phyloP scores from a whole-genome alignment of 2,113 vertebrate species.

The Emydocephalus ijimae region DNA sequence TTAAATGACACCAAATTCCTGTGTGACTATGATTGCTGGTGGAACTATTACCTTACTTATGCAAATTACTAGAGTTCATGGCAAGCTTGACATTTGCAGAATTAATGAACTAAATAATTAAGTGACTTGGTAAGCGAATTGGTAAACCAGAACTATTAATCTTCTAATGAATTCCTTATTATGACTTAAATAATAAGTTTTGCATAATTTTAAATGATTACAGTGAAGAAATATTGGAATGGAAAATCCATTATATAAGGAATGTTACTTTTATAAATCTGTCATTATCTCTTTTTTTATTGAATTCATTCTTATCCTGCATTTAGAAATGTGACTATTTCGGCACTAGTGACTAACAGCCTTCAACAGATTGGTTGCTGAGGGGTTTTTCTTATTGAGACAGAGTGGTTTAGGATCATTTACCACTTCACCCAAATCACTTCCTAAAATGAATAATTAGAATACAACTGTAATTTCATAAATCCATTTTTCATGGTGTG shows the following conservation, averaged over 20 bases:
- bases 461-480: slow-evolving; percentile 69
- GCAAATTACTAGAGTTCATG: slow-evolving; percentile 72
- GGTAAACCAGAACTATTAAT: slow-evolving; percentile 80
- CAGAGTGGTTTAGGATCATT: slow-evolving; percentile 68
- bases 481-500: slow-evolving; percentile 66
- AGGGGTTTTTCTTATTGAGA: slow-evolving; percentile 59
- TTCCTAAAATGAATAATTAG: slow-evolving; percentile 70
- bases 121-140: slow-evolving; percentile 75
- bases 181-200: slow-evolving; percentile 74
- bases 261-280: slow-evolving; percentile 74
- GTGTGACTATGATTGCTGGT: slow-evolving; percentile 55
- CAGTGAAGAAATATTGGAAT: slow-evolving; percentile 73
- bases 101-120: slow-evolving; percentile 83
- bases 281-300: slow-evolving; percentile 67
- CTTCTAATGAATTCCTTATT: slow-evolving; percentile 76
- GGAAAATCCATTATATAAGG: slow-evolving; percentile 68
- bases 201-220: slow-evolving; percentile 70
- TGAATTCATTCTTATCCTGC: slow-evolving; percentile 68
- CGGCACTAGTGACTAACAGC: slow-evolving; percentile 66
- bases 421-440: slow-evolving; percentile 60
- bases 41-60: slow-evolving; percentile 73
- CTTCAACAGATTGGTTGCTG: slow-evolving; percentile 48
- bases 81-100: slow-evolving; percentile 77
- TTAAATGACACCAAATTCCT: slow-evolving; percentile 64
- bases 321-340: slow-evolving; percentile 65